Evolutionary conservation across 2,888 invertebrate species (phyloP), one percentile per base, ranked within the genome.

Genomic region (Microdon myrmicae): DNA sequence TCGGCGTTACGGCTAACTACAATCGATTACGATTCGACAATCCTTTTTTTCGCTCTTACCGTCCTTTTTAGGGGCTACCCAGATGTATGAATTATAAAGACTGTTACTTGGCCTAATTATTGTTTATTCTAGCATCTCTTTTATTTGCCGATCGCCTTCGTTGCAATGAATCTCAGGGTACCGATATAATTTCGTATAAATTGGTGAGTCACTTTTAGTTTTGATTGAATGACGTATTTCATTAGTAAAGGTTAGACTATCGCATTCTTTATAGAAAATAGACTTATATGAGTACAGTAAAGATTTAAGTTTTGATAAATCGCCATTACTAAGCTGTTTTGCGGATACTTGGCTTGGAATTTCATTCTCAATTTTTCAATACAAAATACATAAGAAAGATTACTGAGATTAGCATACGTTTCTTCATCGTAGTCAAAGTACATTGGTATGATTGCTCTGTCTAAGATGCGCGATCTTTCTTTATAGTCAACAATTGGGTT

Each of bases 101-200:
- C 64, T 67, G 16, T 44, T 37, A 12, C 67, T 68, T 4, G 49
- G 68, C 28, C 37, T 26, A 6, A 74, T 71, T 16, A 74, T 73
- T 8, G 12, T 38, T 34, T 58, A 35, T 13, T 37, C 7, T 7
- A 56, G 38, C 61, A 68, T 67, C 39, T 66, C 58, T 4, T 41
- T 9, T 8, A 59, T 67, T 20, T 66, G 54, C 10, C 26, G 10
- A 10, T 56, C 44, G 1, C 55, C 67, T 35, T 67, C 56, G 16
- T 47, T 8, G 12, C 56, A 9, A 37, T 67, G 60, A 6, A 67
- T 35, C 31, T 48, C 37, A 5, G 67, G 53, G 17, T 67, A 67
- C 5, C 67, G 23, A 26, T 67, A 67, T 2, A 25, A n/a, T 29
- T 43, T 51, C 3, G 16, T 53, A 31, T 48, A 56, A 2, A 60